Conservation (phyloP, 2,797 vertebrate species). For the Amphiprion clarkii region DNA sequence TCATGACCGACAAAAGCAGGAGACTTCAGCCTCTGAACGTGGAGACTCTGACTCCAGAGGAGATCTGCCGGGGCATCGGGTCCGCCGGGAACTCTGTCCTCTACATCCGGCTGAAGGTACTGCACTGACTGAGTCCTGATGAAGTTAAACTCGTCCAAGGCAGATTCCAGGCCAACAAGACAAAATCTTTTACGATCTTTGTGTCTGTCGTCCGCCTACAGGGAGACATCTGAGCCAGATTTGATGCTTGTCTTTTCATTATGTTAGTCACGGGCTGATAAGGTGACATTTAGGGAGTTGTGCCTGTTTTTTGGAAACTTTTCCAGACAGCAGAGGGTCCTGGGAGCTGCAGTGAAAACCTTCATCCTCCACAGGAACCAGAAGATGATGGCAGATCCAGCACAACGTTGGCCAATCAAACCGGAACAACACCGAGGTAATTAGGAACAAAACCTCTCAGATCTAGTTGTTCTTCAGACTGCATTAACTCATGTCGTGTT, state of each 20-base stretch:
- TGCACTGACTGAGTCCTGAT: no score
- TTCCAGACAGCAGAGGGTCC: neutral
- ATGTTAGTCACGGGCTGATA: no score
- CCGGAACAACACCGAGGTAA: neutral
- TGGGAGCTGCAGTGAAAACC: constrained; percentile 1
- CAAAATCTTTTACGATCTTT: no score
- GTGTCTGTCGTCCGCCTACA: no score
- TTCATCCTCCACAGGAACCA: neutral
- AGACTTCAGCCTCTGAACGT: constrained; percentile 30
- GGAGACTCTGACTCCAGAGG: constrained; percentile 23
- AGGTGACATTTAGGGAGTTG: neutral
- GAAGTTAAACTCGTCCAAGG: neutral
- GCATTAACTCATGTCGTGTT: neutral
- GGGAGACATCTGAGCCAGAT: no score
- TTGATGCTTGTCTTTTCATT: no score
- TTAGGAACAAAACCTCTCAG: neutral
- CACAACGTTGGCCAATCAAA: neutral
- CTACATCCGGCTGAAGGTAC: constrained; percentile 58
- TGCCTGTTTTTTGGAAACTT: neutral
- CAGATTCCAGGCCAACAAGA: neutral
- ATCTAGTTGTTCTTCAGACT: neutral
- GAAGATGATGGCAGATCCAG: neutral
- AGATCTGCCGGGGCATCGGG: constrained; percentile 25
- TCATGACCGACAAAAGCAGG: neutral
- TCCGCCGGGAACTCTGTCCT: constrained; percentile 7